These are phyloP conservation scores for Galbula dea DNA, from an alignment of 2,113 vertebrate species.

Conservation along the genomic window DNA sequence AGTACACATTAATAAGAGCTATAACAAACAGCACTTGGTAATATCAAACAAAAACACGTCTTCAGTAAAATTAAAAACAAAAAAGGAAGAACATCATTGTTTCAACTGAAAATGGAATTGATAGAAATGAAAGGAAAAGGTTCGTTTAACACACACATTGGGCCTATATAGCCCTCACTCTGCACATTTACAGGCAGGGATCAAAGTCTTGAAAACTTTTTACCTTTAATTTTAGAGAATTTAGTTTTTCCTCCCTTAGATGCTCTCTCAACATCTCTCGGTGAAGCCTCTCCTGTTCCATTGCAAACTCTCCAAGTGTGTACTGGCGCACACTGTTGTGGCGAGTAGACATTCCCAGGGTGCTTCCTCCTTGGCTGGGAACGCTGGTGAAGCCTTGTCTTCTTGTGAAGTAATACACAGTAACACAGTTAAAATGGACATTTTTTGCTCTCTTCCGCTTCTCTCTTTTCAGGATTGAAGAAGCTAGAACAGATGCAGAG, in stretches of 20 bases:
- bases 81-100: not conserved
- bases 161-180: not conserved
- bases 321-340: constrained; percentile 95
- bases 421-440: constrained; percentile 98
- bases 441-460: constrained; percentile 90
- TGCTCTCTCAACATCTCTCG: constrained; percentile 94
- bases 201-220: not conserved
- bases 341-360: constrained; percentile 93
- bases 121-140: not conserved
- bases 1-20: not conserved
- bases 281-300: constrained; percentile 93
- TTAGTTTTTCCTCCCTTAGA: constrained; percentile 94
- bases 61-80: not conserved
- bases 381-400: constrained; percentile 98
- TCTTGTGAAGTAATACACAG: constrained; percentile 95
- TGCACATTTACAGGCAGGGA: not conserved
- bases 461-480: constrained; percentile 94
- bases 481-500: constrained; percentile 75
- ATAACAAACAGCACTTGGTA: not conserved
- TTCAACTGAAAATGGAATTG: not conserved
- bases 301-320: constrained; percentile 91
- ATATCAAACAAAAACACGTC: not conserved
- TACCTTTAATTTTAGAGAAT: constrained; percentile 93
- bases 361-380: constrained; percentile 97
- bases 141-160: not conserved